Base-by-base conservation (phyloP, 2,888 invertebrate genomes). In the Drosophila hamatofila region DNA sequence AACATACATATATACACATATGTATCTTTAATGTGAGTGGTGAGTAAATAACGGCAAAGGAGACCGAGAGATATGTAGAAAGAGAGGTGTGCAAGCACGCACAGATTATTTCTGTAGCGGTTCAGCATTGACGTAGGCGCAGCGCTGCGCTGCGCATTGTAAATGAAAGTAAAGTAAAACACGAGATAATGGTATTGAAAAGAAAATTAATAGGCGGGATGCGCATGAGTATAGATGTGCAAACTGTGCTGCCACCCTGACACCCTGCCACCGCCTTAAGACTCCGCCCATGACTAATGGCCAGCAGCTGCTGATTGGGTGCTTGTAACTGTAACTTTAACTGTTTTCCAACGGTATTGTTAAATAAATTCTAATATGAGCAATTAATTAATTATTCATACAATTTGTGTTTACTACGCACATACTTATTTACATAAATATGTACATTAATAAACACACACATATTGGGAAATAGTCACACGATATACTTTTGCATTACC, bases 371-470 rank as follows among this genome's bases (percentile, higher is more conserved):
- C 72, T 72, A 74, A 48, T 70, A 62, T 46, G 49, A 63, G 56
- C 52, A 62, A 75, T 88, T 63, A 62, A 75, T 88, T 63, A 72
- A 65, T 83, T 78, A 75, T 75, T 69, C 70, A 80, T 62, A 60
- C 54, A 72, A 72, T 73, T 81, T 70, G 72, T 67, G 67, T 83
- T 72, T 78, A 88, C 66, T 81, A 78, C 81, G 72, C 46, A 70
- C 71, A 63, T 5, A 7, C 8, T 8, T 14, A 25, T 9, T 16
- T 35, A 35, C 35, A 35, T 30, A 25, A 5, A 25, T 46, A 35
- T 6, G 14, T 16, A 39, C n/a, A 41, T 41, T 39, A 11, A 21
- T 35, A 51, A 35, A 4, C 35, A 33, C 23, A 35, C 35, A 16
- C 11, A 44, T 37, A 44, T 52, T 21, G 21, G 30, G 25, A 21